Evolutionary conservation across 2,797 vertebrate genomes (phyloP).

Genomic region (Periparus ater): DNA sequence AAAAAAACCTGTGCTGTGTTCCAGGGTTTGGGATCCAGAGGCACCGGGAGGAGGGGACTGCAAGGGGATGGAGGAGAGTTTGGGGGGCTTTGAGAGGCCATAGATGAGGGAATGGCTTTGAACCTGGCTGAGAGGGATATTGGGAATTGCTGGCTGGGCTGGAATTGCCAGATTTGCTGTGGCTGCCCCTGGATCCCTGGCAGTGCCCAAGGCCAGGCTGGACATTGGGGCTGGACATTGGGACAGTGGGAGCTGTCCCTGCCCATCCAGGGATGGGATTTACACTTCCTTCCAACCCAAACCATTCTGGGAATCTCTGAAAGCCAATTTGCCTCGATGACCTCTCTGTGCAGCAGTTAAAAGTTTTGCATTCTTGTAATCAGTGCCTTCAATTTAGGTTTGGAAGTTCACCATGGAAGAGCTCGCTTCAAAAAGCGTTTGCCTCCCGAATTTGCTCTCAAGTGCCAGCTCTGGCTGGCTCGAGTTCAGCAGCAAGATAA

Average conservation of each 20-base stretch:
- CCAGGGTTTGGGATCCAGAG: background rate
- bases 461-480: background rate
- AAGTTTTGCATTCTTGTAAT: background rate
- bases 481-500: background rate
- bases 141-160: background rate
- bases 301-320: rapidly evolving
- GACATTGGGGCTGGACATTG: background rate
- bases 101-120: background rate
- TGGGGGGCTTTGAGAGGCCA: background rate
- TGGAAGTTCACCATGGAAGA: background rate
- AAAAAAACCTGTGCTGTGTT: rapidly evolving
- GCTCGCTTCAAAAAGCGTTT: background rate
- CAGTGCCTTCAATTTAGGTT: background rate
- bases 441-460: background rate
- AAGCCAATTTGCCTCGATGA: background rate
- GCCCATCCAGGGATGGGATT: background rate
- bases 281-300: rapidly evolving
- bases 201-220: background rate
- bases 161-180: background rate
- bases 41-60: rapidly evolving
- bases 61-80: background rate
- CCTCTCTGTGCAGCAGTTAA: background rate
- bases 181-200: background rate
- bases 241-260: background rate
- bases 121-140: rapidly evolving